Conservation (phyloP, 2,888 invertebrate genomes). For the Disparrhopalites patrizii region DNA sequence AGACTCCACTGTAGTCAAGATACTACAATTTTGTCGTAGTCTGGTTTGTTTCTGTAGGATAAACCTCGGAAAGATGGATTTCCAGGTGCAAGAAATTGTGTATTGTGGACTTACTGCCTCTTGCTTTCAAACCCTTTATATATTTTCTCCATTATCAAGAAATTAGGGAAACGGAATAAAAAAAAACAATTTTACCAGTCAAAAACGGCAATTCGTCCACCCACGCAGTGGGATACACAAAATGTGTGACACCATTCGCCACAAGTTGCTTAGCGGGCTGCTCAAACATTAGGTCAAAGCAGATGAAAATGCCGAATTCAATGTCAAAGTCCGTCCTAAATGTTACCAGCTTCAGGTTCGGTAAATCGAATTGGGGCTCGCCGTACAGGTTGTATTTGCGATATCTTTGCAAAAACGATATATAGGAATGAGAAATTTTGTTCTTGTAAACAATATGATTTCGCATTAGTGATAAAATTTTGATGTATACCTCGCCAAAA, state of each 20-base stretch:
- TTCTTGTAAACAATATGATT: no score
- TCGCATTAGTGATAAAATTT: no score
- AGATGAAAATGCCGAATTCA: conserved; percentile 72
- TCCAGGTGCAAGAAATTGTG: no score
- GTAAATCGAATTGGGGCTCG: conserved; percentile 54
- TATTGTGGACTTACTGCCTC: no score
- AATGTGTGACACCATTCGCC: conserved; percentile 58
- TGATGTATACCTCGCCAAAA: conserved; percentile 69
- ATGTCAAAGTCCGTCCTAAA: conserved; percentile 76
- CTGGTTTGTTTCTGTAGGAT: no score
- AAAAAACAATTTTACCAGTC: no score
- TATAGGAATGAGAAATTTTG: not conserved
- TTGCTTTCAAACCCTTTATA: no score
- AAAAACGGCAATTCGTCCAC: conserved; percentile 75
- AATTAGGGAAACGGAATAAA: no score
- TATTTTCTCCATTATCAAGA: no score
- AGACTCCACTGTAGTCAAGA: no score
- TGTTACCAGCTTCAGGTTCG: conserved; percentile 56
- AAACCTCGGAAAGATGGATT: no score
- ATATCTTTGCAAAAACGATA: conserved; percentile 50
- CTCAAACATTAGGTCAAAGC: conserved; percentile 77
- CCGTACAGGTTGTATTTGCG: conserved; percentile 55
- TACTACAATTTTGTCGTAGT: no score
- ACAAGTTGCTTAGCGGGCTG: conserved; percentile 62
- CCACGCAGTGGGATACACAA: conserved; percentile 73